Base-by-base conservation (phyloP, 2,113 vertebrate genomes). In the Maccullochella peelii region DNA sequence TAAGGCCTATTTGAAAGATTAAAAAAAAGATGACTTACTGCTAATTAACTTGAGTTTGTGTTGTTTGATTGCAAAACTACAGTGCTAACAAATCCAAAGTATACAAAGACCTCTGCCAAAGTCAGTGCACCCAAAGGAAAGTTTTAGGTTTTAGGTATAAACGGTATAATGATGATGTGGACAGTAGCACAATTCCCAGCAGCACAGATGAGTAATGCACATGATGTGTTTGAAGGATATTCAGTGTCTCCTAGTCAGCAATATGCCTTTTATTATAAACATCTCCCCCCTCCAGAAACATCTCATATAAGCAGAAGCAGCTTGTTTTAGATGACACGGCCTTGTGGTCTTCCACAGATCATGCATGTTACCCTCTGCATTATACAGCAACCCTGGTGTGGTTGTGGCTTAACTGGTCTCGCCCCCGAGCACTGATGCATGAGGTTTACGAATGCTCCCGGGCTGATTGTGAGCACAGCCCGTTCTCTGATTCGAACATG, bases 311-410 rank as follows among this genome's bases (percentile, higher is more conserved):
- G n/a, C 72, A 44, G 36, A 59, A 15, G 20, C 27, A 11, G 66
- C 40, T 71, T 71, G 25, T 40, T 68, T 73, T 52, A 40, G 25
- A 78, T 57, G 63, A 72, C 80, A 66, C 6, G 30, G 65, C 20
- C 18, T 61, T 63, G 82, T 21, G 84, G 89, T 73, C 58, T 58
- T 73, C 65, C 49, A 23, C 54, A 21, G 71, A 78, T 59, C 33
- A 23, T 47, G 47, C 49, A 70, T 27, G 40, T 16, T 55, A 30
- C 70, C 47, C 58, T 70, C 82, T 27, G 23, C 16, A 9, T 58
- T 65, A n/a, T 68, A 23, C 79, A 85, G 59, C 59, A 73, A 58
- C 63, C 33, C 4, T n/a, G 1, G 15, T 85, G 75, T 55, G 68
- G 49, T 76, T 8, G 38, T 3, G 49, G 12, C 36, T 36, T 79